These are phyloP conservation scores for Onthophagus taurus DNA, from an alignment of 1,140 invertebrate species.

Conservation along the genomic window DNA sequence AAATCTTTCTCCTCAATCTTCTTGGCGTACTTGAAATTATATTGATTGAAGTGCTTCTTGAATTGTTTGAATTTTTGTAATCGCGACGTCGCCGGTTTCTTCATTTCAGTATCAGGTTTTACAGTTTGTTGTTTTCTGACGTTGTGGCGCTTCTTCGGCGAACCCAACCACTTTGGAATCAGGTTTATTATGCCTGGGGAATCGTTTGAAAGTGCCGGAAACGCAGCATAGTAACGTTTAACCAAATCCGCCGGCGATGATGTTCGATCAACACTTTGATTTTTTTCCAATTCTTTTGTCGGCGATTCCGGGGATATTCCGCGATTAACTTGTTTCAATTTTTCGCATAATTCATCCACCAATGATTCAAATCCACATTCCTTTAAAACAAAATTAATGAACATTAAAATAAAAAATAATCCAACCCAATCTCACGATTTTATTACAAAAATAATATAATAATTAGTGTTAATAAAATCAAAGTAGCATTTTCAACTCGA, in stretches of 20 bases:
- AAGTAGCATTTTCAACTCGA: no score
- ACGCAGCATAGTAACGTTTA: constrained; percentile 33
- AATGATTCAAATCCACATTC: constrained; percentile 47
- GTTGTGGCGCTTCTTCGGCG: constrained; percentile 23
- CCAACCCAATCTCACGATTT: background rate
- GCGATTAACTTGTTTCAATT: constrained; percentile 39
- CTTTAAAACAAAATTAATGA: no score
- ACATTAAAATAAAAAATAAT: constrained; percentile 26
- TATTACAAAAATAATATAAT: background rate
- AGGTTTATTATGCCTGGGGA: constrained; percentile 23
- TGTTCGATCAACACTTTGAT: constrained; percentile 11
- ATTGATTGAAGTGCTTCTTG: constrained; percentile 16
- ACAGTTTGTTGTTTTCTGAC: constrained; percentile 13
- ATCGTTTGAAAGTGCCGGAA: constrained; percentile 25
- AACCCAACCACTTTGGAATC: constrained; percentile 26
- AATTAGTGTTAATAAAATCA: constrained; percentile 1
- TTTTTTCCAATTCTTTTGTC: constrained; percentile 2
- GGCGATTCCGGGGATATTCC: constrained; percentile 2
- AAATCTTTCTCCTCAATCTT: constrained; percentile 10
- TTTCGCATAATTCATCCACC: constrained; percentile 48
- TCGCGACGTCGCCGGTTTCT: constrained; percentile 15
- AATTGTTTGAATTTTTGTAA: constrained; percentile 13
- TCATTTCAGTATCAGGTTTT: constrained; percentile 16
- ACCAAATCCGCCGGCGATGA: constrained; percentile 29
- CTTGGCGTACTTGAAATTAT: constrained; percentile 14